A percentile compares a stretch with the other conserved stretches of the same genome.
phyloP scores from a whole-genome alignment of 2,888 invertebrate genomes.

The Hemistola chrysoprasaria region DNA sequence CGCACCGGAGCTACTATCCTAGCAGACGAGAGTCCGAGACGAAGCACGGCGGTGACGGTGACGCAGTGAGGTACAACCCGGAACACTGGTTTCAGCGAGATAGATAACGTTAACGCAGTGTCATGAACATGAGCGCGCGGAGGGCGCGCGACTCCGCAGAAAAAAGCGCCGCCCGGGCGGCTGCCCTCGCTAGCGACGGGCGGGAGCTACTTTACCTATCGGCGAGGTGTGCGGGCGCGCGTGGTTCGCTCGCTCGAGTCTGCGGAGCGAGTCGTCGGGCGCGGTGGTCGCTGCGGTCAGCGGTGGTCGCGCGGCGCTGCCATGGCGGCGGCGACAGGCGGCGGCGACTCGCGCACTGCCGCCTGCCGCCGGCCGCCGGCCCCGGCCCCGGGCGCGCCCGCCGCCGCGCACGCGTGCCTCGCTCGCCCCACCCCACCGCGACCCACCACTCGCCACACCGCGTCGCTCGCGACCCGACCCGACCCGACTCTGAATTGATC shows the following conservation, averaged over 20 bases:
- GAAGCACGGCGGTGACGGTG: slow-evolving; percentile 37
- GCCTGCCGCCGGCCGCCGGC: slow-evolving; percentile 40
- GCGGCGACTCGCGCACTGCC: slow-evolving; percentile 70
- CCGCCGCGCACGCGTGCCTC: slow-evolving; percentile 32
- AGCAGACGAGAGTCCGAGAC: slow-evolving; percentile 44
- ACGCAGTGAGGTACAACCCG: slow-evolving; percentile 39
- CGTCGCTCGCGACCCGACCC: slow-evolving; percentile 34
- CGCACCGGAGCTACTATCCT: slow-evolving; percentile 44
- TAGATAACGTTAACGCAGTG: slow-evolving; percentile 62
- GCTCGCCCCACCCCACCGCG: slow-evolving; percentile 28
- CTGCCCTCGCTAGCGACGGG: slow-evolving; percentile 21
- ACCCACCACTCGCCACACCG: slow-evolving; percentile 27
- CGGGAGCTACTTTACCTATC: slow-evolving; percentile 24
- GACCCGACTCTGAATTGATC: slow-evolving; percentile 72
- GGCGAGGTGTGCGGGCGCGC: slow-evolving; percentile 41
- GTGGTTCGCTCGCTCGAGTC: slow-evolving; percentile 33
- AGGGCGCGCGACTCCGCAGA: slow-evolving; percentile 43
- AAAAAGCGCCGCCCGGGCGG: slow-evolving; percentile 49
- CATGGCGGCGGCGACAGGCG: slow-evolving; percentile 69
- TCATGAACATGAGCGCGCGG: slow-evolving; percentile 50
- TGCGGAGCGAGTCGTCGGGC: slow-evolving; percentile 42
- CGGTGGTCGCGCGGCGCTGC: slow-evolving; percentile 68
- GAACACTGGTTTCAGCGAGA: slow-evolving; percentile 48
- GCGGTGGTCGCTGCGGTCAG: slow-evolving; percentile 63
- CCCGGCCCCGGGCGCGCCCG: slow-evolving; percentile 43